A percentile compares a stretch with the other conserved stretches of the same genome.
These are phyloP conservation scores for Galemys pyrenaicus DNA, from an alignment of 2,113 vertebrate genomes.

Conservation along the genomic window DNA sequence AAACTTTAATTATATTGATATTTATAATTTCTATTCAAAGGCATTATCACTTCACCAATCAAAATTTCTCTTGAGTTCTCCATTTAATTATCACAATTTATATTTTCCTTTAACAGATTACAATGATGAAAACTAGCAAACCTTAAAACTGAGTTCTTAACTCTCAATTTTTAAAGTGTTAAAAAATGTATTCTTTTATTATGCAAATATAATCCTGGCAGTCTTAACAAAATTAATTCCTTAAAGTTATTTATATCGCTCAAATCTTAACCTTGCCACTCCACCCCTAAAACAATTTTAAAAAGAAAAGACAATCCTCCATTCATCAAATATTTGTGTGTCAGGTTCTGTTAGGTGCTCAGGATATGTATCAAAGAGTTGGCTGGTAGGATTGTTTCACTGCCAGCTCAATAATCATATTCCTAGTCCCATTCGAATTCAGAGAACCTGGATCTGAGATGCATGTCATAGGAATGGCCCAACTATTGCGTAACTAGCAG, in stretches of 20 bases:
- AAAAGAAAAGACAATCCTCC: not conserved
- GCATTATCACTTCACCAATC: not conserved
- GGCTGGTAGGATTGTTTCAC: not conserved
- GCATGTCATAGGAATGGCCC: not conserved
- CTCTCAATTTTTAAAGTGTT: not conserved
- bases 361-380: not conserved
- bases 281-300: not conserved
- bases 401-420: not conserved
- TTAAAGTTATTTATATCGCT: not conserved
- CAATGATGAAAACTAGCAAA: conserved; percentile 13
- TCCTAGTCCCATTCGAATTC: not conserved
- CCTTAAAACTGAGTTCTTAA: conserved; percentile 22
- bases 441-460: not conserved
- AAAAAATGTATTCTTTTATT: not conserved
- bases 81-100: conserved; percentile 9
- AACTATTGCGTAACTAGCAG: not conserved
- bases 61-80: conserved; percentile 16
- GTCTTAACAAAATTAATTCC: conserved; percentile 32
- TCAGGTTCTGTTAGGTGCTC: not conserved
- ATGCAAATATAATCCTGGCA: not conserved
- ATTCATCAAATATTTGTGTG: not conserved
- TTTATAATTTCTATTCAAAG: conserved; percentile 18
- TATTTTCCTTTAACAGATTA: conserved; percentile 42
- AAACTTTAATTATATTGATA: not conserved
- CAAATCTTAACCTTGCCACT: not conserved